Base-by-base conservation (phyloP, 2,888 invertebrate species). In the Tethea ocularis region DNA sequence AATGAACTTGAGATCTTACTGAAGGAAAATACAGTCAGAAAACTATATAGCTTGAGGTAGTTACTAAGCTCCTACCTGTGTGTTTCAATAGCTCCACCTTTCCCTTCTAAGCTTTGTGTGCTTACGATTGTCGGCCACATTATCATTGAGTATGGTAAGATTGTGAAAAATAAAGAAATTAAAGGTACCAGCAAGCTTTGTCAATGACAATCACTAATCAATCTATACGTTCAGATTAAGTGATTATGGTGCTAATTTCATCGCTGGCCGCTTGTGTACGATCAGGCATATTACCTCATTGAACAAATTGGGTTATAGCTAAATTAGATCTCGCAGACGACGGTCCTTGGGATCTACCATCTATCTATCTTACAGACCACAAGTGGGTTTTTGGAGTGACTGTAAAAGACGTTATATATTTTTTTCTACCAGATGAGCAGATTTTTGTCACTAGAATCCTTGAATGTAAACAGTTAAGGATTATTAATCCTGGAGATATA, bases 251-350 rank as follows among this genome's bases (percentile, higher is more conserved):
- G 46, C 46, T 46, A 46, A 46, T 46, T 1, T 20, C 20, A 20
- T 46, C 46, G 46, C 20, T 46, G 17, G 20, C 20, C 10, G n/a
- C 20, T 29, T 46, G 41, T 41, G 58, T 62, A 57, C 56, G 58
- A 58, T 52, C 51, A 51, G 38, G 26, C 61, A 68, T 66, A 70
- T 75, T 74, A 70, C 63, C 58, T 57, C 59, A 61, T 73, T 77
- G 72, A 74, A 80, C 83, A 84, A 84, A 88, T 87, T 82, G 75
- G 72, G 78, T 84, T 83, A 86, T 77, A 80, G 72, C 81, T 77
- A 87, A 88, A 88, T 87, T 86, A 84, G 83, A 87, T 88, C 86
- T 74, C 57, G 57, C 67, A n/a, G n/a, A n/a, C 62, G 56, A 64
- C 65, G 76, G 72, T 73, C 86, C 76, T 72, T 75, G 54, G n/a